Evolutionary conservation across 2,888 invertebrate genomes (phyloP).

Genomic region (Tortricodes alternella): DNA sequence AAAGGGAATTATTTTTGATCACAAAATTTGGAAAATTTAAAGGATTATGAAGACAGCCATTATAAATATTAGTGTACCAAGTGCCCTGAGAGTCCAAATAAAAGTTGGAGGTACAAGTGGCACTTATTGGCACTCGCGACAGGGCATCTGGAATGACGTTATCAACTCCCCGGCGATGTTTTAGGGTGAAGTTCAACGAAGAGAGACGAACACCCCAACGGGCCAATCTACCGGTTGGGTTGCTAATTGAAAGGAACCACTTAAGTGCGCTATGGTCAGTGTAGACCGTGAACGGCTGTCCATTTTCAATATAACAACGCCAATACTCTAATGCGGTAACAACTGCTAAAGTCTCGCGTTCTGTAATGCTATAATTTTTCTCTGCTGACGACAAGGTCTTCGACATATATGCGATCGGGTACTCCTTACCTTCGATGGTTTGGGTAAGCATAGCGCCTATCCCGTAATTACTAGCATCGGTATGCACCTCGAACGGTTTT

Average conservation of each 20-base stretch:
- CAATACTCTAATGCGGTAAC: slow-evolving; percentile 30
- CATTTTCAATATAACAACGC: slow-evolving; percentile 28
- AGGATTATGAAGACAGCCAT: background rate
- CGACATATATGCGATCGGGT: slow-evolving; percentile 31
- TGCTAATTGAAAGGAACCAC: slow-evolving; percentile 26
- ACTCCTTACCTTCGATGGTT: slow-evolving; percentile 22
- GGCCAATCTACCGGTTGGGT: slow-evolving; percentile 30
- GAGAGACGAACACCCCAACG: slow-evolving; percentile 31
- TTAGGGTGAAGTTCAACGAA: slow-evolving; percentile 22
- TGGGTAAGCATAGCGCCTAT: slow-evolving; percentile 31
- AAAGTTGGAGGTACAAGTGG: background rate
- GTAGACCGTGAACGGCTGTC: slow-evolving; percentile 12
- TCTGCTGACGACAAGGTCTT: slow-evolving; percentile 23
- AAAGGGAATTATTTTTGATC: background rate
- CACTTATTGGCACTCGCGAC: background rate
- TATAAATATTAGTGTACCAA: slow-evolving; percentile 2
- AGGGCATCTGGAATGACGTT: background rate
- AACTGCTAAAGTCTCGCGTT: slow-evolving; percentile 32
- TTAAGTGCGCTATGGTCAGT: slow-evolving; percentile 28
- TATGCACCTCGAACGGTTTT: slow-evolving; percentile 30
- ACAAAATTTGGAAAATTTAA: background rate
- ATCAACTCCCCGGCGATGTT: too few relatives aligned
- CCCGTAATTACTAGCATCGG: slow-evolving; percentile 30
- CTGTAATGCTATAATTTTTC: slow-evolving; percentile 31
- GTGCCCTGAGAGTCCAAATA: background rate